Evolutionary conservation across 2,888 invertebrate species (phyloP).

Genomic region (Drosophila mettleri): DNA sequence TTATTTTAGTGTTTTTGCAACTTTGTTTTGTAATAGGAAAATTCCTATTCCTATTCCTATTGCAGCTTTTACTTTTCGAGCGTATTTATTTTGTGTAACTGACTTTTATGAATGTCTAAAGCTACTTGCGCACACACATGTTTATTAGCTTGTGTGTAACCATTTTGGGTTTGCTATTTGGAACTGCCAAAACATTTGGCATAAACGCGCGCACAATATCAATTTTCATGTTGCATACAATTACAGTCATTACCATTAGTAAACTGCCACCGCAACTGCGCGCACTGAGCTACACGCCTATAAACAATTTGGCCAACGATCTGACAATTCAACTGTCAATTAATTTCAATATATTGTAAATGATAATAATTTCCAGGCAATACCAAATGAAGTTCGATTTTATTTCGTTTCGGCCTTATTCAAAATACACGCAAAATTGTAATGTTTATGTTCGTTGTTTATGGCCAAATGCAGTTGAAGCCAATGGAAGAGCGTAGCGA

Average conservation of each 20-base stretch:
- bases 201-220: slow-evolving; percentile 76
- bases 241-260: slow-evolving; percentile 82
- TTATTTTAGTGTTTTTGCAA: neutral
- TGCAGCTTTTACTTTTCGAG: neutral
- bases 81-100: neutral
- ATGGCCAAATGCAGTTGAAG: slow-evolving; percentile 71
- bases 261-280: slow-evolving; percentile 67
- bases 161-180: slow-evolving; percentile 57
- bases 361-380: slow-evolving; percentile 74
- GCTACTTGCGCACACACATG: slow-evolving; percentile 11
- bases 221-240: slow-evolving; percentile 77
- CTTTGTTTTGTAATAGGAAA: neutral
- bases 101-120: neutral
- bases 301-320: slow-evolving; percentile 77
- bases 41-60: neutral
- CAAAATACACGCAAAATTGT: slow-evolving; percentile 69
- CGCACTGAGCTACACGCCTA: slow-evolving; percentile 30
- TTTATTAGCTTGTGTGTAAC: slow-evolving; percentile 38
- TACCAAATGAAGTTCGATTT: slow-evolving; percentile 13
- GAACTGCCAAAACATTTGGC: slow-evolving; percentile 76
- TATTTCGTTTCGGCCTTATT: slow-evolving; percentile 29
- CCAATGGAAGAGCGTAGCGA: slow-evolving; percentile 24
- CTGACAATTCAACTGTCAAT: slow-evolving; percentile 80
- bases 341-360: slow-evolving; percentile 82
- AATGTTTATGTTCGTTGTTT: slow-evolving; percentile 78